Evolutionary conservation across 2,888 invertebrate genomes (phyloP).

Genomic region (Tipula vernalis): DNA sequence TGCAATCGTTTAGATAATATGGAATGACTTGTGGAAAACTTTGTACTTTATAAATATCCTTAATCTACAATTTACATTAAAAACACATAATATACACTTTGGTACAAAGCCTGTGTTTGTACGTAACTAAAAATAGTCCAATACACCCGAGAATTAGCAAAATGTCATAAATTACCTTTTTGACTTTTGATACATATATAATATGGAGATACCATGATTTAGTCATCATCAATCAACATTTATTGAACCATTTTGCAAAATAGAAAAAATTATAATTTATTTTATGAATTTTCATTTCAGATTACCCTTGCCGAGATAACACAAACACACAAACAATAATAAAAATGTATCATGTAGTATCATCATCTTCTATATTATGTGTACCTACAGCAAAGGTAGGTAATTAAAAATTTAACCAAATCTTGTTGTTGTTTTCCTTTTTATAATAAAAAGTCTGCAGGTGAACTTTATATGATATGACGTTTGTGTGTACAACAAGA

Average conservation of each 20-base stretch:
- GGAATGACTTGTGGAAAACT: too few relatives aligned
- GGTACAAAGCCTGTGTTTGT: too few relatives aligned
- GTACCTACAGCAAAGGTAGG: not conserved
- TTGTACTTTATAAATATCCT: too few relatives aligned
- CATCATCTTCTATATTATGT: not conserved
- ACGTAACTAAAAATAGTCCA: too few relatives aligned
- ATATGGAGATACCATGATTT: not conserved
- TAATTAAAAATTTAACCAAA: not conserved
- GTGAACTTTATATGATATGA: too few relatives aligned
- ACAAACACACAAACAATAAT: not conserved
- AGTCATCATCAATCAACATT: not conserved
- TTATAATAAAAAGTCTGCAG: too few relatives aligned
- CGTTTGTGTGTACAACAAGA: not conserved
- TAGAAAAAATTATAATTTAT: not conserved
- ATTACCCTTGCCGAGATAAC: not conserved
- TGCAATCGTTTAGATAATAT: too few relatives aligned
- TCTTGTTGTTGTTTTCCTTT: not conserved
- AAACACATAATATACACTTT: too few relatives aligned
- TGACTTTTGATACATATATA: too few relatives aligned
- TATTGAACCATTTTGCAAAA: not conserved
- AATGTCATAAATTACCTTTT: too few relatives aligned
- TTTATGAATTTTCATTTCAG: not conserved
- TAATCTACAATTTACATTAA: too few relatives aligned
- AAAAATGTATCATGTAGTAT: not conserved
- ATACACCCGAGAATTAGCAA: too few relatives aligned